Evolutionary conservation across 2,797 vertebrate genomes (phyloP).

Genomic region (Ptychadena robeensis): DNA sequence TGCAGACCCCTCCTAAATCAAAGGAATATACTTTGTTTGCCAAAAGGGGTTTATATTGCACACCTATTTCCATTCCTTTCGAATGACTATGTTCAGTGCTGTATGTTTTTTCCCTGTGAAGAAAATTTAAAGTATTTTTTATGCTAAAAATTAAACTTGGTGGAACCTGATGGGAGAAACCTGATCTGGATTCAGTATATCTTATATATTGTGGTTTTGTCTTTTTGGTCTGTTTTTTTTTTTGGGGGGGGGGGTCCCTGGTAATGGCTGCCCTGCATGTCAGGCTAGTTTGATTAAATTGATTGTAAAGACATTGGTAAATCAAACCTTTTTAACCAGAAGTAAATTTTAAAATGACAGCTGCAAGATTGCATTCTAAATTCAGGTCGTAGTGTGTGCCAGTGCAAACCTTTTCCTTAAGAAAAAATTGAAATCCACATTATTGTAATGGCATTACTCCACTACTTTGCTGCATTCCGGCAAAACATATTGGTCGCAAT

Average conservation of each 20-base stretch:
- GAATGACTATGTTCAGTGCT: not conserved
- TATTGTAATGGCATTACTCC: too few species aligned
- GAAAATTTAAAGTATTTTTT: not conserved
- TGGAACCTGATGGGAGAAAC: not conserved
- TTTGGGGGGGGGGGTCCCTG: not conserved
- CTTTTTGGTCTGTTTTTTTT: not conserved
- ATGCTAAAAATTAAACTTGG: not conserved
- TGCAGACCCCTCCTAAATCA: constrained; percentile 25
- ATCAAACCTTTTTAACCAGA: not conserved
- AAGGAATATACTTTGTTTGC: constrained; percentile 31
- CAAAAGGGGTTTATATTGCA: constrained; percentile 32
- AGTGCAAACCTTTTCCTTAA: too few species aligned
- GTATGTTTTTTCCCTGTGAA: not conserved
- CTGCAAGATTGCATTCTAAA: not conserved
- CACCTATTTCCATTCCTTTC: not conserved
- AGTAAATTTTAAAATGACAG: not conserved
- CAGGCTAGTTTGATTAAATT: not conserved
- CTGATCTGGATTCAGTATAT: not conserved
- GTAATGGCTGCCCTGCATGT: not conserved
- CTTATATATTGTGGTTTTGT: not conserved
- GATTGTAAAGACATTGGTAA: not conserved
- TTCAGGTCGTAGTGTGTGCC: too few species aligned
- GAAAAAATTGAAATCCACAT: too few species aligned
- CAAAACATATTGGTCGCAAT: too few species aligned
- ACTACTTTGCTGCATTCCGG: too few species aligned